These are phyloP conservation scores for Lasioglossum lativentre DNA, from an alignment of 2,888 invertebrate genomes.

Conservation along the genomic window DNA sequence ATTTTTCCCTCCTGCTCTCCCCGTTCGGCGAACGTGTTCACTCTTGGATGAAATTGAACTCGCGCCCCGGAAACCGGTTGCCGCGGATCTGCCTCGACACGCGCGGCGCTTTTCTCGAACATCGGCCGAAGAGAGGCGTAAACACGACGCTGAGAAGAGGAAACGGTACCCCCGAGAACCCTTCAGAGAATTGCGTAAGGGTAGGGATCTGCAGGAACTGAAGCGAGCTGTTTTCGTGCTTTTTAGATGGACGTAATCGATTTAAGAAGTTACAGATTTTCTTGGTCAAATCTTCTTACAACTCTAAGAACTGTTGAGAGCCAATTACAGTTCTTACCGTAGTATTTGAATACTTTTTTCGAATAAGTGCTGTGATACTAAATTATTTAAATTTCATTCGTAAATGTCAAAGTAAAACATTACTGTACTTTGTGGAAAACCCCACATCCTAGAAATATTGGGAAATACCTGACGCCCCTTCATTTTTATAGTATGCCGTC, in stretches of 20 bases:
- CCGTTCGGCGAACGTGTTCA: conserved; percentile 30
- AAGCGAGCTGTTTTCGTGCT: neutral
- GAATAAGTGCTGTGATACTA: no score
- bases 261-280: neutral
- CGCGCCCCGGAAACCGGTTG: conserved; percentile 52
- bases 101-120: neutral
- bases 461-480: no score
- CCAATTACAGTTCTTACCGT: no score
- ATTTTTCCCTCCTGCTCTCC: conserved; percentile 4
- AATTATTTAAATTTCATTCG: neutral
- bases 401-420: no score
- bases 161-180: neutral
- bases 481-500: no score
- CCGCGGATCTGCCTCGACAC: conserved; percentile 7
- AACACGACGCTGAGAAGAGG: neutral
- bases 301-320: no score
- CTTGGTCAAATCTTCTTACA: neutral
- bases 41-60: conserved; percentile 59
- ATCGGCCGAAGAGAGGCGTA: neutral
- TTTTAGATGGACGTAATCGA: neutral
- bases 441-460: no score
- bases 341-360: no score
- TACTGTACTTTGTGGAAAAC: no score
- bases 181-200: neutral
- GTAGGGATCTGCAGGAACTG: neutral